Percentiles rank a stretch among this genome's conserved stretches.
phyloP scores from a whole-genome alignment of 2,797 vertebrate species.

The Kryptolebias ocellatus region DNA sequence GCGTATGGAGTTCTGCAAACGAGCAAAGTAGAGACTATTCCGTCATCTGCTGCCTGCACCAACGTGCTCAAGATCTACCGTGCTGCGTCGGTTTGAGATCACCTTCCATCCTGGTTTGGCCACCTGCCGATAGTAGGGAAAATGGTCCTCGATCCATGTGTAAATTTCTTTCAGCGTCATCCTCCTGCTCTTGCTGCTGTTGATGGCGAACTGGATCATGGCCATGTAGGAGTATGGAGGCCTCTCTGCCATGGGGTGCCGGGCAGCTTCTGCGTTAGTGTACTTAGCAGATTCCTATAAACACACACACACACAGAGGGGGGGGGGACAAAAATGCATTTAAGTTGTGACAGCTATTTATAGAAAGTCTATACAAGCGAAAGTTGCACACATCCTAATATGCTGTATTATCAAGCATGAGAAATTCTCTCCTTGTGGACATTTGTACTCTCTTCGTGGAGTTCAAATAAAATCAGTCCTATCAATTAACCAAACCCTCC shows the following conservation, averaged over 20 bases:
- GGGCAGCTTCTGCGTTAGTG: background rate
- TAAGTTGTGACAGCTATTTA: too few relatives aligned
- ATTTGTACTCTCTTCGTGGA: too few relatives aligned
- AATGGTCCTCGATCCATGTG: slow-evolving; percentile 95
- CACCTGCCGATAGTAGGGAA: slow-evolving; percentile 92
- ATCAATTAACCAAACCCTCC: too few relatives aligned
- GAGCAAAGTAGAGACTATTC: background rate
- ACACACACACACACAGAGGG: background rate
- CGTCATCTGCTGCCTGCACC: background rate
- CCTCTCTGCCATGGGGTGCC: slow-evolving; percentile 80
- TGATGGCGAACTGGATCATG: slow-evolving; percentile 99
- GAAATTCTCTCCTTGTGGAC: too few relatives aligned
- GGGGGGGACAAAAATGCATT: background rate
- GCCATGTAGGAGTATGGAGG: slow-evolving; percentile 98
- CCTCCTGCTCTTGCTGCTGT: slow-evolving; percentile 87
- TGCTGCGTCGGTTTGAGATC: background rate
- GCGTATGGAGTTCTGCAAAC: slow-evolving; percentile 91
- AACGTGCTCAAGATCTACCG: fast-evolving
- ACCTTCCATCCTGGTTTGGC: slow-evolving; percentile 98
- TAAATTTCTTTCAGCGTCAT: slow-evolving; percentile 99
- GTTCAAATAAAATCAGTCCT: background rate
- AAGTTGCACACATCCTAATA: background rate
- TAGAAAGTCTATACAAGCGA: background rate
- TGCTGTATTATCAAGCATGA: too few relatives aligned
- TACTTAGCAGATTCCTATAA: slow-evolving; percentile 28